phyloP scores from a whole-genome alignment of 2,113 vertebrate genomes.

The Protobothrops mucrosquamatus region DNA sequence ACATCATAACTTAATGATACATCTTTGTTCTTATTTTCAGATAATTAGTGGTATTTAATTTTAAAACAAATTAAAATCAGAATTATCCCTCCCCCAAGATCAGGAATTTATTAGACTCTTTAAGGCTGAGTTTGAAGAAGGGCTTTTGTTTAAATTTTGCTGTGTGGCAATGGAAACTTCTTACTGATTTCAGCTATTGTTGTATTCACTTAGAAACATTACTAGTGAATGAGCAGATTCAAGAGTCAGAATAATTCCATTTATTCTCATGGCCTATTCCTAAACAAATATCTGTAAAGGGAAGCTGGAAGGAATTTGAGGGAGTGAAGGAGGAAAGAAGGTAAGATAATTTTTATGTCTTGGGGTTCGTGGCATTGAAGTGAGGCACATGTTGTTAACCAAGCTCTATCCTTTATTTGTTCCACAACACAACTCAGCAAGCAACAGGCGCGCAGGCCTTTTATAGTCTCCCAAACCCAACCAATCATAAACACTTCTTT shows the following conservation, averaged over 20 bases:
- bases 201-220: not conserved
- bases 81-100: not conserved
- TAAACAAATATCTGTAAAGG: not conserved
- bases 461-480: too few species aligned
- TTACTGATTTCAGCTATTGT: not conserved
- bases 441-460: too few species aligned
- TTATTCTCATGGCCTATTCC: not conserved
- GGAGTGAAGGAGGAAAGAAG: too few species aligned
- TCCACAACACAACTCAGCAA: too few species aligned
- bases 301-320: too few species aligned
- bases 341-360: too few species aligned
- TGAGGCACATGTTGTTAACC: too few species aligned
- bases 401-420: too few species aligned
- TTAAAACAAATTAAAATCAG: slow-evolving; percentile 20
- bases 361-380: too few species aligned
- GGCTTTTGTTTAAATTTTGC: not conserved
- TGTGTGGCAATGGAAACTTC: not conserved
- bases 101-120: not conserved
- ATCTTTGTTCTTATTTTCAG: slow-evolving; percentile 31
- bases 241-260: not conserved
- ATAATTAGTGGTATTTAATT: not conserved
- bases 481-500: too few species aligned
- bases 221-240: not conserved
- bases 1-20: slow-evolving; percentile 17
- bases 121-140: not conserved